These are phyloP conservation scores for Camponotus vicinus DNA, from an alignment of 1,140 invertebrate genomes.

Conservation along the genomic window DNA sequence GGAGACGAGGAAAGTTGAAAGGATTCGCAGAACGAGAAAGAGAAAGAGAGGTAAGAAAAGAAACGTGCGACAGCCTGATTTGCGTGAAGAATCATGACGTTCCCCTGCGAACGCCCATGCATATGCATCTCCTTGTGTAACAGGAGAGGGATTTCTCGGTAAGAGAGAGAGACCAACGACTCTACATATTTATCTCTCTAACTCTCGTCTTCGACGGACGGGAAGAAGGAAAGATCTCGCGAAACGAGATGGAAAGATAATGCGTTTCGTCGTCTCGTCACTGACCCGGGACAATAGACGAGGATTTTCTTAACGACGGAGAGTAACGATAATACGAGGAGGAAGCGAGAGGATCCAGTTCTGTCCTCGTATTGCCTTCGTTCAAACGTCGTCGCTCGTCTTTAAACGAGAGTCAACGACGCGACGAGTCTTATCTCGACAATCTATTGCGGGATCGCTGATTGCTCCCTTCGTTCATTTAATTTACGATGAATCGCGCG, in stretches of 20 bases:
- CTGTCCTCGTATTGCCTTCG: constrained; percentile 19
- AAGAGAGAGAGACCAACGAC: constrained; percentile 56
- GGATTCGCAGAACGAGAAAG: background rate
- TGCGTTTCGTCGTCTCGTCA: constrained; percentile 47
- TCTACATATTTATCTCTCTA: constrained; percentile 55
- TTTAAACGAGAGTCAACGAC: constrained; percentile 73
- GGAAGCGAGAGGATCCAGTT: constrained; percentile 30
- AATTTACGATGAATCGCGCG: constrained; percentile 75
- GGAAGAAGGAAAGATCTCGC: background rate
- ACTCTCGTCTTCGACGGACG: constrained; percentile 23
- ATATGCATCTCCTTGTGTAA: constrained; percentile 65
- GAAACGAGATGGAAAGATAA: constrained; percentile 11
- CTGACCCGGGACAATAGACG: constrained; percentile 71
- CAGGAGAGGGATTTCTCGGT: constrained; percentile 54
- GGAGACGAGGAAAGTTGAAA: background rate
- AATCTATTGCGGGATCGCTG: constrained; percentile 76
- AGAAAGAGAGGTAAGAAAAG: constrained; percentile 24
- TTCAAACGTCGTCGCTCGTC: constrained; percentile 52
- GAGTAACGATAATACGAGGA: constrained; percentile 22
- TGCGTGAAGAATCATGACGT: constrained; percentile 56
- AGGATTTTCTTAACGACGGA: constrained; percentile 75
- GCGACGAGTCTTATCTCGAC: constrained; percentile 72
- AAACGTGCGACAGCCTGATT: constrained; percentile 54
- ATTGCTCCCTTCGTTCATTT: constrained; percentile 78
- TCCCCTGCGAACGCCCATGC: constrained; percentile 39